A percentile compares a stretch with the other conserved stretches of the same genome.
Evolutionary conservation across 2,797 vertebrate species (phyloP).

Genomic region (Lophotriccus pileatus): DNA sequence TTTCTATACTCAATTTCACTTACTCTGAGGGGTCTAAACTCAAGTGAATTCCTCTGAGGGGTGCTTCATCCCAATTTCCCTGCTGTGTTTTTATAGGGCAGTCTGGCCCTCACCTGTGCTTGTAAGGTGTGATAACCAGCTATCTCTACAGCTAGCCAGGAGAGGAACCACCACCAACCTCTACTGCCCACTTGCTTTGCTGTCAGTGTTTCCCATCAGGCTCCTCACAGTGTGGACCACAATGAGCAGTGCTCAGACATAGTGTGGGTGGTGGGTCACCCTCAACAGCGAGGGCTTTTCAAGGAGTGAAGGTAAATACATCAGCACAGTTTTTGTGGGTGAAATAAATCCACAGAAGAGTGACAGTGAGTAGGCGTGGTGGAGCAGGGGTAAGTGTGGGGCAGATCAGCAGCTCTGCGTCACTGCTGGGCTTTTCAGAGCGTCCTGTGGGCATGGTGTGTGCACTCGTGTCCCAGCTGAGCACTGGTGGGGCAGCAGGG

Average conservation of each 20-base stretch:
- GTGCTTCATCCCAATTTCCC: not conserved
- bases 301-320: not conserved
- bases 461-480: rapidly evolving
- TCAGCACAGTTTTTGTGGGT: not conserved
- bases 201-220: not conserved
- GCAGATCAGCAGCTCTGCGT: not conserved
- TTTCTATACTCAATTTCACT: not conserved
- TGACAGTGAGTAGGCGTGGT: no score
- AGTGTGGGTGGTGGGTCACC: rapidly evolving
- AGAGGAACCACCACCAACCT: not conserved
- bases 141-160: rapidly evolving
- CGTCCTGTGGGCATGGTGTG: rapidly evolving
- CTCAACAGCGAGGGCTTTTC: not conserved
- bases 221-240: not conserved
- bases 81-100: not conserved
- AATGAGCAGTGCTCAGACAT: rapidly evolving
- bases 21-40: not conserved
- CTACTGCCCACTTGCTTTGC: not conserved
- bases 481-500: rapidly evolving
- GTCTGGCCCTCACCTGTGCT: not conserved
- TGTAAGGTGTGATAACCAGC: not conserved
- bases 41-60: not conserved
- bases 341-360: not conserved
- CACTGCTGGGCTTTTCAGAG: rapidly evolving
- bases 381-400: not conserved